phyloP scores from a whole-genome alignment of 2,797 vertebrate species.

The Poeciliopsis paucimaculata region DNA sequence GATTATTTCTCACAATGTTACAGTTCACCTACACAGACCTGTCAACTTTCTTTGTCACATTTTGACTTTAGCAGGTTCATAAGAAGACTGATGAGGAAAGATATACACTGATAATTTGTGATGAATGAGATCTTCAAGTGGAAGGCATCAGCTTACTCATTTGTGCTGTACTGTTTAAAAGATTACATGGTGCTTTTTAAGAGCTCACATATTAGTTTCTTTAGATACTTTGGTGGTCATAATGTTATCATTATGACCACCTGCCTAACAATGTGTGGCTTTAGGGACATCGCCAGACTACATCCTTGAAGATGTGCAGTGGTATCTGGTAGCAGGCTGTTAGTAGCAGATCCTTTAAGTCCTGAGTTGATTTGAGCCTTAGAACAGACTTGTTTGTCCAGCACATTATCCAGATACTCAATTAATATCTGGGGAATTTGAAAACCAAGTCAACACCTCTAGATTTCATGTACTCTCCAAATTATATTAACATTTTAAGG shows the following conservation, averaged over 20 bases:
- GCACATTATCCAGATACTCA: neutral
- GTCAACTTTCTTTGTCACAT: neutral
- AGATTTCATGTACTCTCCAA: neutral
- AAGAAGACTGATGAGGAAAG: neutral
- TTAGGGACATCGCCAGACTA: neutral
- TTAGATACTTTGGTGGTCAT: neutral
- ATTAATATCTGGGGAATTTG: neutral
- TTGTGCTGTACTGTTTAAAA: neutral
- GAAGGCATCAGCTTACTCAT: neutral
- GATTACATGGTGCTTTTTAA: neutral
- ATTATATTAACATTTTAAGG: neutral
- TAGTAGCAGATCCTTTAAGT: neutral
- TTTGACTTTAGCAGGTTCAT: neutral
- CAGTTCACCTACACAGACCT: constrained; percentile 10
- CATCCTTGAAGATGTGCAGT: neutral
- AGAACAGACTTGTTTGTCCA: neutral
- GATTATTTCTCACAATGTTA: constrained; percentile 40
- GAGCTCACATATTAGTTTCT: neutral
- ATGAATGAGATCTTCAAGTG: neutral
- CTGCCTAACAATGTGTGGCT: neutral
- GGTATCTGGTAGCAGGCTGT: neutral
- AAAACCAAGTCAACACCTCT: neutral
- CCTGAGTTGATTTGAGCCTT: neutral
- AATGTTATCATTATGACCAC: neutral
- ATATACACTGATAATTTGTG: neutral